Evolutionary conservation across 2,888 invertebrate species (phyloP).

Genomic region (Serripes groenlandicus): DNA sequence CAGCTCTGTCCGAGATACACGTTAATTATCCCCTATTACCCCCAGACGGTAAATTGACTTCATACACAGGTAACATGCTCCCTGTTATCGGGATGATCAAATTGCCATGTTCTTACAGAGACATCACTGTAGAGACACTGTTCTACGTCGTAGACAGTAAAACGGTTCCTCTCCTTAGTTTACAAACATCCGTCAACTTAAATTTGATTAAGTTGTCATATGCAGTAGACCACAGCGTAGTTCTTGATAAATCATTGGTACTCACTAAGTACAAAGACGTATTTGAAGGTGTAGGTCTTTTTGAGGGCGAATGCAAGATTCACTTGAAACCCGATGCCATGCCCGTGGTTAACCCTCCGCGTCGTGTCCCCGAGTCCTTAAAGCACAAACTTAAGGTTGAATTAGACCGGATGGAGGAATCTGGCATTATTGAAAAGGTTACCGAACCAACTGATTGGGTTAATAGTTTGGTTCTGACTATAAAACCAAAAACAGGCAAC

Average conservation of each 20-base stretch:
- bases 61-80: background rate
- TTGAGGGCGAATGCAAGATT: slow-evolving; percentile 42
- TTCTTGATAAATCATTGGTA: slow-evolving; percentile 19
- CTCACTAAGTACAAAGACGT: slow-evolving; percentile 36
- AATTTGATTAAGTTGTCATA: background rate
- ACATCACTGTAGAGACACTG: too few species aligned
- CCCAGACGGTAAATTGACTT: background rate
- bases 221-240: background rate
- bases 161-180: too few species aligned
- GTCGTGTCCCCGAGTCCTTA: slow-evolving; percentile 42
- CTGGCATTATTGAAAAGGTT: slow-evolving; percentile 40
- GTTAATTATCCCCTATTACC: background rate
- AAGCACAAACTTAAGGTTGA: slow-evolving; percentile 33
- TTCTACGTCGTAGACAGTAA: too few species aligned
- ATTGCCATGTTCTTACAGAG: too few species aligned
- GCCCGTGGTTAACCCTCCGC: slow-evolving; percentile 39
- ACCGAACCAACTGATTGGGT: too few species aligned
- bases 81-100: background rate
- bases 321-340: slow-evolving; percentile 16
- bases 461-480: slow-evolving; percentile 35
- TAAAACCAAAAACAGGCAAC: slow-evolving; percentile 48
- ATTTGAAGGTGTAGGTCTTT: slow-evolving; percentile 39
- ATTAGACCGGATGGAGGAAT: slow-evolving; percentile 35
- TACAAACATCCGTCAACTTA: background rate
- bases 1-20: background rate